These are phyloP conservation scores for Parazoanthus swiftii DNA, from an alignment of 92 coral and sea anemone species.

Conservation along the genomic window DNA sequence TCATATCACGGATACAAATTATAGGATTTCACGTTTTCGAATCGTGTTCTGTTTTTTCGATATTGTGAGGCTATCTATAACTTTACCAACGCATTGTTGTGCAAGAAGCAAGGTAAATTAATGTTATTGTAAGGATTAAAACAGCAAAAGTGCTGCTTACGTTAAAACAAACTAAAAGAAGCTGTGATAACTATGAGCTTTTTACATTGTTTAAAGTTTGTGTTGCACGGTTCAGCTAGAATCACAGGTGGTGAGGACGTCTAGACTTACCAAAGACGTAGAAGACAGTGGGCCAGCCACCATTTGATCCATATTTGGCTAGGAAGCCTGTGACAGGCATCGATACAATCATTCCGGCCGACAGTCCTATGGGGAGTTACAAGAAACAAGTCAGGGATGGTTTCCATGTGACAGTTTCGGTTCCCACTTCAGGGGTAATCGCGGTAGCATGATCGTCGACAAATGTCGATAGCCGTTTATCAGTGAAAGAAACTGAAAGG, in stretches of 20 bases:
- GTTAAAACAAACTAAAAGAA: too few relatives aligned
- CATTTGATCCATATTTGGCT: background rate
- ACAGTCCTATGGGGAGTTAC: background rate
- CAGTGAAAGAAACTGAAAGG: too few relatives aligned
- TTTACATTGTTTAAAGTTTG: background rate
- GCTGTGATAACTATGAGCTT: too few relatives aligned
- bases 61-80: background rate
- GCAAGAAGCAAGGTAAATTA: too few relatives aligned
- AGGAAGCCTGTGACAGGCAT: conserved; percentile 11
- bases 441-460: background rate
- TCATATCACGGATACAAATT: background rate
- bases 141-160: background rate
- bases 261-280: conserved; percentile 16
- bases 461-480: too few relatives aligned
- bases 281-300: conserved; percentile 24
- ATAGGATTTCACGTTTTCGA: background rate
- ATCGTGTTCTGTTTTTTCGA: background rate
- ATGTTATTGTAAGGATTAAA: too few relatives aligned
- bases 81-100: background rate
- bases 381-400: background rate
- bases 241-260: background rate
- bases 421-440: background rate
- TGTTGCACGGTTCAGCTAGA: background rate
- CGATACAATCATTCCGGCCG: conserved; percentile 10
- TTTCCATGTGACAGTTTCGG: background rate